These are phyloP conservation scores for Numenius phaeopus DNA, from an alignment of 2,797 vertebrate genomes.

Conservation along the genomic window DNA sequence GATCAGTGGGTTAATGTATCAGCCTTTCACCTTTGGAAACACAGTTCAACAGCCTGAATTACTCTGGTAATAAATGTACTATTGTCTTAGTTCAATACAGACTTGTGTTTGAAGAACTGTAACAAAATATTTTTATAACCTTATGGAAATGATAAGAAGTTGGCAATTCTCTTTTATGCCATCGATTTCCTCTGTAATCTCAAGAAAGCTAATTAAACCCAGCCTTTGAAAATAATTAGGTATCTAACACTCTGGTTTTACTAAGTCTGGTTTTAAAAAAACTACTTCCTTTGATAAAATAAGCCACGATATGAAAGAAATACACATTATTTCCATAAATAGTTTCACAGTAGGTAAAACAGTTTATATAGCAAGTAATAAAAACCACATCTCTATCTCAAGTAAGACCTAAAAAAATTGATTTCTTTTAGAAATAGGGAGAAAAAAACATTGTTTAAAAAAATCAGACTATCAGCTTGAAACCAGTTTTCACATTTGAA, in stretches of 20 bases:
- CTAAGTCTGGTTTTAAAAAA: constrained; percentile 41
- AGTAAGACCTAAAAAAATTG: not conserved
- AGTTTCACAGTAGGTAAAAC: not conserved
- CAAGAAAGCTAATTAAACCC: constrained; percentile 34
- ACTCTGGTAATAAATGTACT: constrained; percentile 41
- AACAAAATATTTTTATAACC: constrained; percentile 67
- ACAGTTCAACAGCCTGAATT: constrained; percentile 52
- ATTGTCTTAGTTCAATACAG: constrained; percentile 35
- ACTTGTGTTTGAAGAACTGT: constrained; percentile 39
- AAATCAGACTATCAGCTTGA: not conserved
- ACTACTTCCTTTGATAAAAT: not conserved
- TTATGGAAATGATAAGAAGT: constrained; percentile 42
- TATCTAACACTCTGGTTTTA: not conserved
- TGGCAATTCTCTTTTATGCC: constrained; percentile 38
- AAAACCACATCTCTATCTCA: not conserved
- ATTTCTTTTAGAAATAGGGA: not conserved
- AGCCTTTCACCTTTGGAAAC: constrained; percentile 63
- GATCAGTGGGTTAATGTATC: constrained; percentile 54
- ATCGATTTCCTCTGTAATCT: constrained; percentile 16
- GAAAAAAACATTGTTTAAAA: not conserved
- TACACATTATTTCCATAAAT: not conserved
- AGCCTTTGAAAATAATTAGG: constrained; percentile 33
- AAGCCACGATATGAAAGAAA: not conserved
- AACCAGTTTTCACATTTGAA: not conserved
- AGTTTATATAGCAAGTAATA: not conserved